Evolutionary conservation across 2,888 invertebrate species (phyloP).

Genomic region (Heliconius ethilla): DNA sequence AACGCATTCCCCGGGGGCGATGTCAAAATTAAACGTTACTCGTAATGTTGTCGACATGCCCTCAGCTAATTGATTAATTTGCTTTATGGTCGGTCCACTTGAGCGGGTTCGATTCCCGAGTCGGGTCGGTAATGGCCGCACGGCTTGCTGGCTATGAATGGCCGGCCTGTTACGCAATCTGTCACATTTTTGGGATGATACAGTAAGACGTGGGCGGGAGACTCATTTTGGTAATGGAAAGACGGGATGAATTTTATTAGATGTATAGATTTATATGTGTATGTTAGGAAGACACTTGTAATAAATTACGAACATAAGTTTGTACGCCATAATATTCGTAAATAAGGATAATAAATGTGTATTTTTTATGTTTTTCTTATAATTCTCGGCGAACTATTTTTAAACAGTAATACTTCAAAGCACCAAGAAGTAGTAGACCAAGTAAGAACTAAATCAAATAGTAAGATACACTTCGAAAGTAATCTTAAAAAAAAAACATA

Average conservation of each 20-base stretch:
- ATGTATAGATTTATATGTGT: not conserved
- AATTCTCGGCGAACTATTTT: too few species aligned
- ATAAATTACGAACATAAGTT: not conserved
- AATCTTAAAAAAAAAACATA: not conserved
- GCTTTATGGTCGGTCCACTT: conserved; percentile 79
- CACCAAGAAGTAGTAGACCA: not conserved
- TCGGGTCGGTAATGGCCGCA: conserved; percentile 67
- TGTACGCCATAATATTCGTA: not conserved
- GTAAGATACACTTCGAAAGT: not conserved
- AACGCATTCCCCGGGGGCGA: conserved; percentile 55
- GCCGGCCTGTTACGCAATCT: conserved; percentile 77
- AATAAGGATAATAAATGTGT: not conserved
- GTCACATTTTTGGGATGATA: conserved; percentile 72
- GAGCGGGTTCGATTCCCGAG: conserved; percentile 72
- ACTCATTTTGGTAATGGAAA: conserved; percentile 57
- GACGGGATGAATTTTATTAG: conserved; percentile 21
- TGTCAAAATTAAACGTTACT: conserved; percentile 78
- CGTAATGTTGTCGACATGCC: conserved; percentile 81
- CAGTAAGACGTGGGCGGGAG: conserved; percentile 50
- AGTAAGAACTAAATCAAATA: not conserved
- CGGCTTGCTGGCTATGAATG: conserved; percentile 72
- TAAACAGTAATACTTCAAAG: too few species aligned
- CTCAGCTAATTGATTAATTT: conserved; percentile 82
- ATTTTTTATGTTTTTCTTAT: not conserved
- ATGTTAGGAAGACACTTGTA: not conserved